A percentile compares a stretch with the other conserved stretches of the same genome.
Evolutionary conservation across 2,797 vertebrate species (phyloP).

Genomic region (Cebuella pygmaea): DNA sequence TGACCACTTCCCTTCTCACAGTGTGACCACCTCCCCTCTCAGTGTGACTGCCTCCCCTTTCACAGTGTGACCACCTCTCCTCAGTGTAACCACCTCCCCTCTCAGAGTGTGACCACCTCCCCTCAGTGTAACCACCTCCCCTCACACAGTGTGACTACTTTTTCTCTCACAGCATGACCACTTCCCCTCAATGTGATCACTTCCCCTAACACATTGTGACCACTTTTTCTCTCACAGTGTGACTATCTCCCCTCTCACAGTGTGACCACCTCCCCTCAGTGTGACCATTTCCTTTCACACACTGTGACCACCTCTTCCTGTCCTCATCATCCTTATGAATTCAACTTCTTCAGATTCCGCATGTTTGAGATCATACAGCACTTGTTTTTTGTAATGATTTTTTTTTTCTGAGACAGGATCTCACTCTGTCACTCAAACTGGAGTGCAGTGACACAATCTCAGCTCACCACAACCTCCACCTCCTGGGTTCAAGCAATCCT

Average conservation of each 20-base stretch:
- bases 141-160: background rate
- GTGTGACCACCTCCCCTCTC: background rate
- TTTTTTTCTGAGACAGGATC: no score
- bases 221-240: background rate
- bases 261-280: background rate
- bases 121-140: background rate
- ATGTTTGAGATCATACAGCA: background rate
- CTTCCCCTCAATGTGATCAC: background rate
- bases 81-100: background rate
- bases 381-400: background rate
- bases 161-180: background rate
- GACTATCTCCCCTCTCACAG: background rate
- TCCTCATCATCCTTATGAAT: background rate
- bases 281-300: background rate
- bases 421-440: no score
- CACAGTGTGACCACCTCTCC: no score
- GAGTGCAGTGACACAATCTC: no score
- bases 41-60: background rate
- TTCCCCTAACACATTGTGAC: no score
- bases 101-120: background rate
- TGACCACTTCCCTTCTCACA: background rate
- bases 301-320: background rate
- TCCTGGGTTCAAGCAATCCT: no score
- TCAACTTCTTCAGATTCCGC: background rate
- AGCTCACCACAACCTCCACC: no score